Base-by-base conservation (phyloP, 1,140 invertebrate species). In the Hylyphantes graminicola region DNA sequence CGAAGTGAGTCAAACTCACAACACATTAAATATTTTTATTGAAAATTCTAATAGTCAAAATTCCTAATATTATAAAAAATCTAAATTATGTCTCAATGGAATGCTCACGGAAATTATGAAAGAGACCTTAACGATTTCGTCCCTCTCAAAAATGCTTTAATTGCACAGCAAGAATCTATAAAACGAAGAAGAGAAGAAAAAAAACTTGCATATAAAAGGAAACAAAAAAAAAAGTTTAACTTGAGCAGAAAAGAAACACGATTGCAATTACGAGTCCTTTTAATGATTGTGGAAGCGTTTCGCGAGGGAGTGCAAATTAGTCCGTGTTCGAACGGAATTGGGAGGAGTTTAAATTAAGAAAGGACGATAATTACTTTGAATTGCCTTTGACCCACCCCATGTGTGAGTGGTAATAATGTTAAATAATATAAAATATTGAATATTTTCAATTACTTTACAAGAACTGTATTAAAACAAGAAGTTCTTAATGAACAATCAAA, bases 241-340 rank as follows among this genome's bases (percentile, higher is more conserved):
- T n/a, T 9, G 48, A n/a, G 35, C 19, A 74, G 74, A 70, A 63
- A 63, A 76, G 74, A 78, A 78, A 78, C 17, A n/a, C 10, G 64
- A 67, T 63, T 15, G 76, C 76, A 78, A 78, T 78, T 78, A 78
- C 54, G 35, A 78, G 64, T 35, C 61, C 76, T 17, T n/a, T 35
- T 78, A 78, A 78, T 78, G 76, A 78, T 67, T 64, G 9, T 50
- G 48, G 67, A 78, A 65, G 76, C 48, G 76, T 78, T 78, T 78
- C 53, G 76, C n/a, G 67, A 11, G 7, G 48, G 61, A 78, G 74
- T 65, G 76, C 50, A 78, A 78, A 78, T 78, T 78, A 78, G 67
- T 35, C 75, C 59, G 63, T 65, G 61, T 78, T 65, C 35, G 67
- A 78, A 65, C 63, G 15, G 53, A 78, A 67, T 55, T 53, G 50